Percentiles rank a stretch among this genome's conserved stretches.
These are phyloP conservation scores for Raphicerus campestris DNA, from an alignment of 2,113 vertebrate genomes.

Conservation along the genomic window DNA sequence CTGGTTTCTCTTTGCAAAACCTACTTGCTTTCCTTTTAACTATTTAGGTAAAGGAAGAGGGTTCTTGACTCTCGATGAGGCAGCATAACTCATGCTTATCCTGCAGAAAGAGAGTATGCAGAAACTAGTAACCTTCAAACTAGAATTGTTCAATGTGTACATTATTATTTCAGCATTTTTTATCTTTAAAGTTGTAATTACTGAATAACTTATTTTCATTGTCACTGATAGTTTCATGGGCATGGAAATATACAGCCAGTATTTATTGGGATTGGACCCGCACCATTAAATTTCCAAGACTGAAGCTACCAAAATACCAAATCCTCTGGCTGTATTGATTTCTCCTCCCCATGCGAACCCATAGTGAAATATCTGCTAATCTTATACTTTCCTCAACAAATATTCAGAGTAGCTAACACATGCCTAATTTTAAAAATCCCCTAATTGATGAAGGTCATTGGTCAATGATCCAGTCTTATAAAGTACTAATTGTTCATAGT, in stretches of 20 bases:
- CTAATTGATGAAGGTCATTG: slow-evolving; percentile 38
- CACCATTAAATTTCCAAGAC: background rate
- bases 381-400: background rate
- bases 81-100: background rate
- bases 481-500: slow-evolving; percentile 26
- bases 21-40: background rate
- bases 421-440: background rate
- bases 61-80: background rate
- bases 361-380: slow-evolving; percentile 14
- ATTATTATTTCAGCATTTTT: background rate
- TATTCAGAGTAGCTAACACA: background rate
- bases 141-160: background rate
- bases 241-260: background rate
- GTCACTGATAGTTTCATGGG: background rate
- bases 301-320: background rate
- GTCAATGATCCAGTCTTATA: background rate
- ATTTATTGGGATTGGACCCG: background rate
- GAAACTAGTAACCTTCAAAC: background rate
- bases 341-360: background rate
- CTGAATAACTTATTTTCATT: background rate
- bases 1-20: background rate
- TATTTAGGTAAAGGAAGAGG: background rate
- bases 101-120: background rate
- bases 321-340: background rate
- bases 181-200: background rate